These are phyloP conservation scores for Axea sp. DNA, from an alignment of 2,888 invertebrate genomes.

Conservation along the genomic window DNA sequence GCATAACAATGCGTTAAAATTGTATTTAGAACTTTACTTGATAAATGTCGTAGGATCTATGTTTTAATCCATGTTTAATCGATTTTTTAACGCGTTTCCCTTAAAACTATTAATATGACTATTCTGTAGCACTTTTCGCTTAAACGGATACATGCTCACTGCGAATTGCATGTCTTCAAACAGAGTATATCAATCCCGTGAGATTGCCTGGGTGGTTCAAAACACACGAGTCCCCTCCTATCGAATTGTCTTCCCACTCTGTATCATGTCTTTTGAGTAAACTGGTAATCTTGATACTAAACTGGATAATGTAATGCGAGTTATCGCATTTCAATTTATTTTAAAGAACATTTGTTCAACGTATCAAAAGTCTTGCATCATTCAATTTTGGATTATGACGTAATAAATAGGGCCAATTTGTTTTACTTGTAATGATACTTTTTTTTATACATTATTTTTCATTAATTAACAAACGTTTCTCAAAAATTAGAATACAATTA, in stretches of 20 bases:
- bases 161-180: constrained; percentile 33
- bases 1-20: not conserved
- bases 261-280: constrained; percentile 21
- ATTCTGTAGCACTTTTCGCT: constrained; percentile 24
- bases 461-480: no score
- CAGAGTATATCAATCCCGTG: constrained; percentile 36
- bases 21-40: not conserved
- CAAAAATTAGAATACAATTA: no score
- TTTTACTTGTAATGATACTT: no score
- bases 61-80: constrained; percentile 16
- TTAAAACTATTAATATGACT: constrained; percentile 21
- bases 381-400: constrained; percentile 16
- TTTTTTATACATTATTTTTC: no score
- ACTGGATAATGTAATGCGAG: constrained; percentile 11
- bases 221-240: constrained; percentile 22
- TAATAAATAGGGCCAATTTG: no score
- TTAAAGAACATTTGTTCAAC: not conserved
- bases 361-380: constrained; percentile 21
- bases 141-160: constrained; percentile 49
- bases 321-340: constrained; percentile 6
- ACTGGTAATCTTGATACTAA: constrained; percentile 32
- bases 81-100: constrained; percentile 8
- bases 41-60: not conserved
- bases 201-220: constrained; percentile 12
- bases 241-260: constrained; percentile 19